A percentile compares a stretch with the other conserved stretches of the same genome.
These are phyloP conservation scores for Cyclura pinguis DNA, from an alignment of 2,797 vertebrate species.

Conservation along the genomic window DNA sequence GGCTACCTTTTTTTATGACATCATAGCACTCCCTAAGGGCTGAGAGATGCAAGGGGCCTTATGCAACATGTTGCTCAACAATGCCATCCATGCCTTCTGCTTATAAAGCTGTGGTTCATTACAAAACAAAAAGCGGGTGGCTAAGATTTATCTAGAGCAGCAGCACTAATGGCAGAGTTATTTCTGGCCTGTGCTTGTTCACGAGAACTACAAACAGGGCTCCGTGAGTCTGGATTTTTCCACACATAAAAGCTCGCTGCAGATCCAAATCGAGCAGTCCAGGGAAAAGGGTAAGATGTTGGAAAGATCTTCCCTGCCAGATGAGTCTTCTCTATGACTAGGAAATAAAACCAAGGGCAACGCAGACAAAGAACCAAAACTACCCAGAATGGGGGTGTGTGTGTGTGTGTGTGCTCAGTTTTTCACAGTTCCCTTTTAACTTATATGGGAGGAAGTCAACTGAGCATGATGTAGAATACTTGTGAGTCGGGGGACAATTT, in stretches of 20 bases:
- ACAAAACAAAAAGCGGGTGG: background rate
- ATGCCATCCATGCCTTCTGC: too few relatives aligned
- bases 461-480: background rate
- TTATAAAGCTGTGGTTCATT: background rate
- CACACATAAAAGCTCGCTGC: background rate
- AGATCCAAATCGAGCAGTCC: background rate
- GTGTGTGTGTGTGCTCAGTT: background rate
- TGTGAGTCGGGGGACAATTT: too few relatives aligned
- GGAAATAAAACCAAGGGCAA: background rate
- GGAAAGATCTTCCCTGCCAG: background rate
- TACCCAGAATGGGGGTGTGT: background rate
- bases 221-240: background rate
- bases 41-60: background rate
- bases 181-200: background rate
- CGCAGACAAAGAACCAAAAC: background rate
- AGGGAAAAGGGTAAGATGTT: background rate
- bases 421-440: background rate
- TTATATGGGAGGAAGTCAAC: too few relatives aligned
- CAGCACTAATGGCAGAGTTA: background rate
- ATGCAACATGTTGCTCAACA: background rate
- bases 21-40: background rate
- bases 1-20: background rate
- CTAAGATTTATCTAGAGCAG: background rate
- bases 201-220: background rate
- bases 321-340: background rate